A percentile compares a stretch with the other conserved stretches of the same genome.
phyloP scores from a whole-genome alignment of 2,888 invertebrate species.

The Epistrophella euchroma region DNA sequence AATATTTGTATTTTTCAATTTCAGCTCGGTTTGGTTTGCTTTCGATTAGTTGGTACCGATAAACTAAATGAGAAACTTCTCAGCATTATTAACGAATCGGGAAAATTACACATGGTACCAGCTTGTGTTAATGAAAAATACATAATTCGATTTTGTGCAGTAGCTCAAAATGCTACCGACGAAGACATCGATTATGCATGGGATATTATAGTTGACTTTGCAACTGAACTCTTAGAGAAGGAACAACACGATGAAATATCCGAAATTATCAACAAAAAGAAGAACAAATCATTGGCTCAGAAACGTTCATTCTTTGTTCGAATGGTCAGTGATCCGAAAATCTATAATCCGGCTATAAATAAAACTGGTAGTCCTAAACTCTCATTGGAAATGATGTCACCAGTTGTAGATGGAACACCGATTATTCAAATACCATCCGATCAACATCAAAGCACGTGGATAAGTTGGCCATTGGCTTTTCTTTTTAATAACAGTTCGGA shows the following conservation, averaged over 20 bases:
- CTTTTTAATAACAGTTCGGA: constrained; percentile 90
- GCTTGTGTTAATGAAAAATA: constrained; percentile 95
- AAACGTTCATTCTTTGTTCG: constrained; percentile 98
- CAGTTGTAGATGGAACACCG: constrained; percentile 79
- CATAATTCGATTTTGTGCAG: constrained; percentile 97
- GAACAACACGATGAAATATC: constrained; percentile 88
- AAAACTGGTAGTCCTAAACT: constrained; percentile 87
- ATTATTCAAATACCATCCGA: constrained; percentile 83
- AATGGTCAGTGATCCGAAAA: constrained; percentile 98
- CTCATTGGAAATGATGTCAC: constrained; percentile 82
- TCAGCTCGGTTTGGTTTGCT: constrained; percentile 95
- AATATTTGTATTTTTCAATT: neutral
- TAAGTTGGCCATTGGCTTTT: constrained; percentile 96
- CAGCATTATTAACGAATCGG: constrained; percentile 96
- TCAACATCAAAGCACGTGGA: constrained; percentile 90
- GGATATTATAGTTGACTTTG: constrained; percentile 92
- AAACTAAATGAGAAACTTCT: constrained; percentile 95
- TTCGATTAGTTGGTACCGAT: constrained; percentile 91
- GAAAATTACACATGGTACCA: constrained; percentile 98
- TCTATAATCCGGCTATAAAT: constrained; percentile 96
- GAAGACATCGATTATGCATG: constrained; percentile 94
- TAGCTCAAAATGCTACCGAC: constrained; percentile 94
- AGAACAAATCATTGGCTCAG: constrained; percentile 92
- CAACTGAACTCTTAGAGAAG: constrained; percentile 91
- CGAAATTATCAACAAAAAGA: constrained; percentile 89